Evolutionary conservation across 2,113 vertebrate species (phyloP).

Genomic region (Chloropsis hardwickii): DNA sequence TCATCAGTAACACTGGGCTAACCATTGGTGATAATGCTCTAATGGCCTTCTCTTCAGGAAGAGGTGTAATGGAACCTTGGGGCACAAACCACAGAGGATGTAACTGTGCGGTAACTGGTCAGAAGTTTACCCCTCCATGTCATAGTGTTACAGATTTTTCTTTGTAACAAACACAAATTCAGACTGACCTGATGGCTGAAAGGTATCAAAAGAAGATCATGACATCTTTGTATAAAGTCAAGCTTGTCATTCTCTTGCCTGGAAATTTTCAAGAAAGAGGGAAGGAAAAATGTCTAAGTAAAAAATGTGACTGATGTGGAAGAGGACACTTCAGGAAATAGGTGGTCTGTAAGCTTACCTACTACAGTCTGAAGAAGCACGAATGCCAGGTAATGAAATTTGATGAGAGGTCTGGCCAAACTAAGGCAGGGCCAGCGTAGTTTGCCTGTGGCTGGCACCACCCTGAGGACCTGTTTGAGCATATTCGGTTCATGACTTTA

Average conservation of each 20-base stretch:
- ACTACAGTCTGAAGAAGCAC: background rate
- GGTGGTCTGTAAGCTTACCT: background rate
- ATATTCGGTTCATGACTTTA: background rate
- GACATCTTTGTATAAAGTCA: background rate
- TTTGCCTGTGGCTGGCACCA: background rate
- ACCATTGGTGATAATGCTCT: background rate
- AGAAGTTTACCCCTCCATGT: background rate
- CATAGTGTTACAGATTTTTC: background rate
- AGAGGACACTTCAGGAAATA: background rate
- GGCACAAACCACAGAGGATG: background rate
- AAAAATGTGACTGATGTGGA: background rate
- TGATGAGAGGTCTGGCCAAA: background rate
- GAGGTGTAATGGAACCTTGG: background rate
- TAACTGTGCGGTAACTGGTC: background rate
- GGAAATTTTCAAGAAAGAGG: background rate
- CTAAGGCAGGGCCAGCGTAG: background rate
- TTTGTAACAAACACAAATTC: background rate
- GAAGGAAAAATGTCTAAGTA: background rate
- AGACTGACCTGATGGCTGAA: background rate
- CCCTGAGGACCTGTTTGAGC: background rate
- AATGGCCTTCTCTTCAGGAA: background rate
- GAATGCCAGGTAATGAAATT: background rate
- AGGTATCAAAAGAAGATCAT: background rate
- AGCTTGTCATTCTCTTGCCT: background rate
- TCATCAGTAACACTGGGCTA: background rate